phyloP scores from a whole-genome alignment of 2,797 vertebrate genomes.

The Scolopax bukidnonensis region DNA sequence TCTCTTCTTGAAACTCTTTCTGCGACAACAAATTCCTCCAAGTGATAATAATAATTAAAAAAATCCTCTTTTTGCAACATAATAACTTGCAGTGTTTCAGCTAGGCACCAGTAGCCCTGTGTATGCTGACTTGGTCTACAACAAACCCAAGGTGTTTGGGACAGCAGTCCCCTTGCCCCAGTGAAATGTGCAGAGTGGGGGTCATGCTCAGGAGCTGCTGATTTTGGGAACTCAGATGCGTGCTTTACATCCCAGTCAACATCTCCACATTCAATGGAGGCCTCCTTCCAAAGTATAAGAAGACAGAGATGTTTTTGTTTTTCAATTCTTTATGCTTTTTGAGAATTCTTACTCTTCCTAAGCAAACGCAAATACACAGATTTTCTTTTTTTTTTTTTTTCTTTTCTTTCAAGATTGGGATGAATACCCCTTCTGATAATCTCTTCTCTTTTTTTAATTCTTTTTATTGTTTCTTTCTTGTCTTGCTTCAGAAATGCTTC shows the following conservation, averaged over 20 bases:
- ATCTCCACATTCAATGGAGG: fast-evolving
- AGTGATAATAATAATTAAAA: neutral
- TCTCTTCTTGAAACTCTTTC: neutral
- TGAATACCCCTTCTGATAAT: neutral
- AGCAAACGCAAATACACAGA: neutral
- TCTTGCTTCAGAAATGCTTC: neutral
- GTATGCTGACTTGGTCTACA: neutral
- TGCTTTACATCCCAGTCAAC: neutral
- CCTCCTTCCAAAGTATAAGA: neutral
- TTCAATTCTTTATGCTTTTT: neutral
- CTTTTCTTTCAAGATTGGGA: neutral
- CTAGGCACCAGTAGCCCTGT: neutral
- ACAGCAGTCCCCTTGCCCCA: neutral
- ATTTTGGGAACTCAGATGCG: neutral
- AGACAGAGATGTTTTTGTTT: neutral
- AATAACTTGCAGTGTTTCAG: neutral
- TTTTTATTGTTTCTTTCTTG: neutral
- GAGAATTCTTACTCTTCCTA: neutral
- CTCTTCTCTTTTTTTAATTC: neutral
- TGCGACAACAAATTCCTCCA: neutral
- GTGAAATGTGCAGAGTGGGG: neutral
- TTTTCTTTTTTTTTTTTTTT: no score
- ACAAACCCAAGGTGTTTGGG: neutral
- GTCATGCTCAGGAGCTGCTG: neutral
- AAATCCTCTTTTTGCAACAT: neutral